phyloP scores from a whole-genome alignment of 2,797 vertebrate species.

The Gallinago stenura region DNA sequence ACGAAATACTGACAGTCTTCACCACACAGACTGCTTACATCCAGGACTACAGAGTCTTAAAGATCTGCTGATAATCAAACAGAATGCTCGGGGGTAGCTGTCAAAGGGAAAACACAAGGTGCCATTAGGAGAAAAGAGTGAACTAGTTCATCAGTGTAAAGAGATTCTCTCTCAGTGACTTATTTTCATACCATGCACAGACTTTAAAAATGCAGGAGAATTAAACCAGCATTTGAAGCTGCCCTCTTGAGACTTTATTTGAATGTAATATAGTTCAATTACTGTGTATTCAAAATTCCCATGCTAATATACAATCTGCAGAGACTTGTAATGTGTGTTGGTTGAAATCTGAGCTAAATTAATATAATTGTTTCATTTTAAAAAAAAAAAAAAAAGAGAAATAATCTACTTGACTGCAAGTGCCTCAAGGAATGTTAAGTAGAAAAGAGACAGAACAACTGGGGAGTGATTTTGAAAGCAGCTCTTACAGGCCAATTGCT shows the following conservation, averaged over 20 bases:
- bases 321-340: constrained; percentile 59
- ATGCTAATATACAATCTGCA: constrained; percentile 40
- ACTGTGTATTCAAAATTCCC: constrained; percentile 58
- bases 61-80: background rate
- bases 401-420: constrained; percentile 58
- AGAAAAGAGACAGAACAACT: constrained; percentile 54
- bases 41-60: background rate
- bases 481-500: constrained; percentile 56
- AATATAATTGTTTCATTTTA: constrained; percentile 36
- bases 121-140: background rate
- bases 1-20: background rate
- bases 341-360: constrained; percentile 71
- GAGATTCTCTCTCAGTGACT: background rate
- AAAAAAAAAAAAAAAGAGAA: background rate
- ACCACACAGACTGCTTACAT: background rate
- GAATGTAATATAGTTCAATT: constrained; percentile 36
- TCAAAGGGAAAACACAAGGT: background rate
- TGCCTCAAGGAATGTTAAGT: constrained; percentile 53
- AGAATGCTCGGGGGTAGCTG: background rate
- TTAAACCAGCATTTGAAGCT: constrained; percentile 23
- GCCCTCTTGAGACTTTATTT: constrained; percentile 30
- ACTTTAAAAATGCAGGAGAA: background rate
- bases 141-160: background rate
- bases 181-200: background rate
- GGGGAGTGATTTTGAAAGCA: constrained; percentile 71